Conservation (phyloP, 30 jellyfish, hydroid and myxozoan genomes). For the Clytia hemisphaerica region DNA sequence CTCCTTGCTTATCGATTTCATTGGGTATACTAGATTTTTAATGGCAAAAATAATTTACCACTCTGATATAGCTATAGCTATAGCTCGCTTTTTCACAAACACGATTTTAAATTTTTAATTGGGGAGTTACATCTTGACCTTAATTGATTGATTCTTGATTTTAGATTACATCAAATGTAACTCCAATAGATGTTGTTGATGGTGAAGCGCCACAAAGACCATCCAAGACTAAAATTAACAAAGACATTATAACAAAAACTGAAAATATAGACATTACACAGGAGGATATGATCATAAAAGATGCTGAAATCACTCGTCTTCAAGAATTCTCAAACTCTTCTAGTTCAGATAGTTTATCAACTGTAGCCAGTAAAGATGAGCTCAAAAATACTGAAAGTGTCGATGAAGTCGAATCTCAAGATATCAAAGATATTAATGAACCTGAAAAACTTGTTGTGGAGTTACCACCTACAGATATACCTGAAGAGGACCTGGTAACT, state of each 20-base stretch:
- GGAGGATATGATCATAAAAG: conserved; percentile 3
- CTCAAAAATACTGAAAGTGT: not conserved
- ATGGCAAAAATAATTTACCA: too few species aligned
- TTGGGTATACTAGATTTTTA: too few species aligned
- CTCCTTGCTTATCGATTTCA: too few species aligned
- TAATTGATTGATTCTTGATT: too few species aligned
- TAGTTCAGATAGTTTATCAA: not conserved
- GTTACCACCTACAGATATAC: conserved; percentile 74
- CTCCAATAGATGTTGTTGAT: too few species aligned
- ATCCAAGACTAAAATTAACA: not conserved
- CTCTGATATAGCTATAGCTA: too few species aligned
- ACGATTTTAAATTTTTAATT: too few species aligned
- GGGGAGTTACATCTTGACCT: too few species aligned
- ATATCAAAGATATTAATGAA: too few species aligned
- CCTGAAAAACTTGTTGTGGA: not conserved
- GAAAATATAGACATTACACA: not conserved
- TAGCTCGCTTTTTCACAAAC: too few species aligned
- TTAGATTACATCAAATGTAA: too few species aligned
- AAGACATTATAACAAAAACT: not conserved
- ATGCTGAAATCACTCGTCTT: not conserved
- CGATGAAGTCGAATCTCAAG: not conserved
- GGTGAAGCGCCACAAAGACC: not conserved
- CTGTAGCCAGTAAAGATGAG: not conserved
- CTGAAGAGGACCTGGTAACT: conserved; percentile 39
- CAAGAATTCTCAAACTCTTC: not conserved